These are phyloP conservation scores for Cydia splendana DNA, from an alignment of 1,140 invertebrate genomes.

Conservation along the genomic window DNA sequence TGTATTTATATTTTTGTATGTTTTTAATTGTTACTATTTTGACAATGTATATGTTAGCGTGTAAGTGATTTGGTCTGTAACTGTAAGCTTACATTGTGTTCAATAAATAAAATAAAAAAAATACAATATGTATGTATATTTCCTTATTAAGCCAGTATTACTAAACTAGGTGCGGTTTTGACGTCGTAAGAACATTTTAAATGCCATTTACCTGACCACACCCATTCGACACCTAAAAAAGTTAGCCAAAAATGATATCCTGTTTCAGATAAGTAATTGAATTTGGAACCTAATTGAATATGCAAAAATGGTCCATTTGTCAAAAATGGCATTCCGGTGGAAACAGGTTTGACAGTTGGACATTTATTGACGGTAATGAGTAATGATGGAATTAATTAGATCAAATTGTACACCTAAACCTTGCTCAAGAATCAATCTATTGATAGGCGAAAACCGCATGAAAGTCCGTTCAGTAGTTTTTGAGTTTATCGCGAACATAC, in stretches of 20 bases:
- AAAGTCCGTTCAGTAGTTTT: no score
- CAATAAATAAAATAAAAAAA: no score
- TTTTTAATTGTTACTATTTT: no score
- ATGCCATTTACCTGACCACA: conserved; percentile 5
- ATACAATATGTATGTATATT: not conserved
- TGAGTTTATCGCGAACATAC: no score
- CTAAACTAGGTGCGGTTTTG: not conserved
- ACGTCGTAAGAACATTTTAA: not conserved
- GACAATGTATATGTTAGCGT: no score
- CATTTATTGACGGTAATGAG: not conserved
- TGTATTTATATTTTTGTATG: no score
- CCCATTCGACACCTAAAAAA: not conserved
- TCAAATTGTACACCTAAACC: no score
- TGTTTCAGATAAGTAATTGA: not conserved
- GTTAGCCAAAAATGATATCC: not conserved
- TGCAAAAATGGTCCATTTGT: not conserved
- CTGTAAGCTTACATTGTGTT: no score
- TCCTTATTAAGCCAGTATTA: not conserved
- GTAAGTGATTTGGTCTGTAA: no score
- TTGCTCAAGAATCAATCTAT: no score
- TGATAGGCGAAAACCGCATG: no score
- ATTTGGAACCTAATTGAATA: conserved; percentile 1
- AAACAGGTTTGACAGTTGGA: not conserved
- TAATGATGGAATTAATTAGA: not conserved
- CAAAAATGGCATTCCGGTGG: not conserved